Percentiles rank a stretch among this genome's conserved stretches.
phyloP scores from a whole-genome alignment of 2,113 vertebrate genomes.

The Athene noctua region DNA sequence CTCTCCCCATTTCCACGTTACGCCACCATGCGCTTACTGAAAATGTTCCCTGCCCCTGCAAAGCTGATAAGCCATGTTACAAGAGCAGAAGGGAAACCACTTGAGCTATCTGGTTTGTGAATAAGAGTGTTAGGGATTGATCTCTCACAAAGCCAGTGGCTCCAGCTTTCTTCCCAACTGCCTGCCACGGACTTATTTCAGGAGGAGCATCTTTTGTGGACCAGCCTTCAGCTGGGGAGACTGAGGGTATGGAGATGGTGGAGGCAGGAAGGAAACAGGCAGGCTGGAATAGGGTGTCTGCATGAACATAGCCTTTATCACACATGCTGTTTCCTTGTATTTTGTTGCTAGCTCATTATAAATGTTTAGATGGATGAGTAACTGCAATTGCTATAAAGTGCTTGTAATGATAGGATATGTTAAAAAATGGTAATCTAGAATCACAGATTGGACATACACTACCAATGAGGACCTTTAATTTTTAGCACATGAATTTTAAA shows the following conservation, averaged over 20 bases:
- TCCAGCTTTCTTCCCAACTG: neutral
- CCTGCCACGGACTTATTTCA: neutral
- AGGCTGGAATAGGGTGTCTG: accelerated
- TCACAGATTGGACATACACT: neutral
- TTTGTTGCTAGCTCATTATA: neutral
- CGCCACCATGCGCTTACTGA: accelerated
- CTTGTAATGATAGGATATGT: neutral
- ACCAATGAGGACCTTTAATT: neutral
- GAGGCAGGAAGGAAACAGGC: neutral
- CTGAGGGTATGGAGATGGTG: too few relatives aligned
- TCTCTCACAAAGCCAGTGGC: neutral
- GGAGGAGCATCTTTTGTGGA: accelerated
- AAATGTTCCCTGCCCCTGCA: neutral
- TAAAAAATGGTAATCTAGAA: neutral
- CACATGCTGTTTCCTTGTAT: accelerated
- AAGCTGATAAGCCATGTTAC: neutral
- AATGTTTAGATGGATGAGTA: neutral
- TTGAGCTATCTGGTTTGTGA: neutral
- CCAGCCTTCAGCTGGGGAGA: neutral
- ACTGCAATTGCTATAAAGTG: neutral
- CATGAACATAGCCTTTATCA: neutral
- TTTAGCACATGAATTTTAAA: neutral
- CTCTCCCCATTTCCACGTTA: neutral
- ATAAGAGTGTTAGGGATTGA: neutral
- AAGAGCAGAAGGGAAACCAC: neutral